Evolutionary conservation across 2,113 vertebrate genomes (phyloP).

Genomic region (Falcunculus frontatus): DNA sequence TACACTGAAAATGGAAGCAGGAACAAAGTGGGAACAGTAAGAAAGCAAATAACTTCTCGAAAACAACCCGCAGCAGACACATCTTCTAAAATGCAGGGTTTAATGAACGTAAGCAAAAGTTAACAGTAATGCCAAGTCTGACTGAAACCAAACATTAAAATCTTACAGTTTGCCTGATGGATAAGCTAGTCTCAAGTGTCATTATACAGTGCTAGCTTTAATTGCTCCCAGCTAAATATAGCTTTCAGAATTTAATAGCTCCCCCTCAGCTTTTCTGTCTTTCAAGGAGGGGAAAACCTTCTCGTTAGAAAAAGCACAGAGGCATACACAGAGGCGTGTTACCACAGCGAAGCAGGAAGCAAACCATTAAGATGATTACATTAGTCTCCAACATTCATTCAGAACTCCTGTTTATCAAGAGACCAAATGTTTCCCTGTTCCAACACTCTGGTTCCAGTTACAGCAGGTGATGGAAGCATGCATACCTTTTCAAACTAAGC

Average conservation of each 20-base stretch:
- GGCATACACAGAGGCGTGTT: not conserved
- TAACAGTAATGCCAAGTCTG: not conserved
- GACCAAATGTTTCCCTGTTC: not conserved
- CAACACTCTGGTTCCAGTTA: not conserved
- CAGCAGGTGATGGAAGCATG: not conserved
- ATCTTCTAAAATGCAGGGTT: not conserved
- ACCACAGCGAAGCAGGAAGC: not conserved
- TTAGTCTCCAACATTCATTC: not conserved
- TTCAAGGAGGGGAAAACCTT: not conserved
- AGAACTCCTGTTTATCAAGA: not conserved
- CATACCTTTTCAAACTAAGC: not conserved
- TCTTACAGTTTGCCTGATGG: not conserved
- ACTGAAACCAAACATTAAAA: not conserved
- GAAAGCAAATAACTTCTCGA: not conserved
- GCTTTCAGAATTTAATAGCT: conserved; percentile 5
- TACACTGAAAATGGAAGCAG: not conserved
- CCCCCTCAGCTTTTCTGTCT: not conserved
- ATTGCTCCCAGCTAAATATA: conserved; percentile 12
- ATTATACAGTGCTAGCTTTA: not conserved
- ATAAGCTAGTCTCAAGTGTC: not conserved
- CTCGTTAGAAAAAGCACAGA: not conserved
- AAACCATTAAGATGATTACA: not conserved
- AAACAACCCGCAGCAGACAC: not conserved
- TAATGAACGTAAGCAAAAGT: not conserved
- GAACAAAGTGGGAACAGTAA: not conserved